These are phyloP conservation scores for Paratilapia polleni DNA, from an alignment of 2,113 vertebrate species.

Conservation along the genomic window DNA sequence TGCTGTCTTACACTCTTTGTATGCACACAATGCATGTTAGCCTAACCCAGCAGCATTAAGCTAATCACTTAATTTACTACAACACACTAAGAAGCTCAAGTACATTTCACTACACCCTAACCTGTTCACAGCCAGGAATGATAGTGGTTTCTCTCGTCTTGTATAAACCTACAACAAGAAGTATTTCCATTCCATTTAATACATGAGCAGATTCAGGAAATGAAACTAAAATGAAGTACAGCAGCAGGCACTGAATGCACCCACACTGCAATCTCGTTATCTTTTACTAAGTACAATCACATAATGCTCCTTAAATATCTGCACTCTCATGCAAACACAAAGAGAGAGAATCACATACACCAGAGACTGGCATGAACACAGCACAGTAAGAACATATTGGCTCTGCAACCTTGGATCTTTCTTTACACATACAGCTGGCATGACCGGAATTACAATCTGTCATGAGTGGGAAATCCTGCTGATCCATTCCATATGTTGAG, in stretches of 20 bases:
- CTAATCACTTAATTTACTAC: conserved; percentile 38
- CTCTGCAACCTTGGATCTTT: conserved; percentile 4
- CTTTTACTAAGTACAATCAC: not conserved
- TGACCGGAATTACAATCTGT: conserved; percentile 27
- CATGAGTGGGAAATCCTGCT: conserved; percentile 10
- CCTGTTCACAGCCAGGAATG: not conserved
- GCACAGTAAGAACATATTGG: not conserved
- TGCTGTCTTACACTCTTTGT: not conserved
- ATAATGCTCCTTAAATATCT: not conserved
- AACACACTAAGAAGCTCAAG: conserved; percentile 44
- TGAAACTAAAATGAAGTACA: not conserved
- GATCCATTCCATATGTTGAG: conserved; percentile 17
- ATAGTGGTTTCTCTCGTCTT: not conserved
- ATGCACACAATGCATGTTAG: not conserved
- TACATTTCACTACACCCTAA: conserved; percentile 25
- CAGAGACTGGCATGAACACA: not conserved
- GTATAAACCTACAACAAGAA: not conserved
- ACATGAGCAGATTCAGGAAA: not conserved
- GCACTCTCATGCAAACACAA: not conserved
- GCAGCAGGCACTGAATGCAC: conserved; percentile 2
- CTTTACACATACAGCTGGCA: conserved; percentile 8
- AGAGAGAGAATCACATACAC: not conserved
- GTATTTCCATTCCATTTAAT: not conserved
- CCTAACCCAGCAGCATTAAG: not conserved
- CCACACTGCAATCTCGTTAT: not conserved